Evolutionary conservation across 2,888 invertebrate species (phyloP).

Genomic region (Clistopyga incitator): DNA sequence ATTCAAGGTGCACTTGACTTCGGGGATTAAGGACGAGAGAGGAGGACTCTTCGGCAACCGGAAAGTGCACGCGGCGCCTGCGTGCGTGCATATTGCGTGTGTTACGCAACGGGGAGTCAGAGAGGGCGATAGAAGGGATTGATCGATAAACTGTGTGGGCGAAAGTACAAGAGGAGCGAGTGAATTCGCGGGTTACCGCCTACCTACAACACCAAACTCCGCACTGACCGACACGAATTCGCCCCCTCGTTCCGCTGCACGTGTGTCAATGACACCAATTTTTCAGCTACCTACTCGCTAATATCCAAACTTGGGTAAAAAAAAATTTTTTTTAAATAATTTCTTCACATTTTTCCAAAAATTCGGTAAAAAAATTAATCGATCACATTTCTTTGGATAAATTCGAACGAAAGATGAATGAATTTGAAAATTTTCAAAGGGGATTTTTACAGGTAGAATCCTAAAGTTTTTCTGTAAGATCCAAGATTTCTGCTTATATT

Average conservation of each 20-base stretch:
- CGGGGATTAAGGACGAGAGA: neutral
- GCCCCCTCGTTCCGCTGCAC: neutral
- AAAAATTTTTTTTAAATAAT: too few relatives aligned
- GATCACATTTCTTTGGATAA: too few relatives aligned
- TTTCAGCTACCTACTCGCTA: neutral
- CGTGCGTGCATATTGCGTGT: constrained; percentile 28
- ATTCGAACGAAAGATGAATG: too few relatives aligned
- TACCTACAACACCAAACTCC: neutral
- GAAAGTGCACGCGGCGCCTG: constrained; percentile 13
- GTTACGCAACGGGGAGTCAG: neutral
- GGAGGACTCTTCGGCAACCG: neutral
- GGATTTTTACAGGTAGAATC: too few relatives aligned
- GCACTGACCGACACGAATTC: neutral
- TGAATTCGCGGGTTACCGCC: constrained; percentile 40
- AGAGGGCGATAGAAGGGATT: constrained; percentile 21
- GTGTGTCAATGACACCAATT: constrained; percentile 11
- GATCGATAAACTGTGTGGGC: constrained; percentile 43
- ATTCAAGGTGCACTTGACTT: neutral
- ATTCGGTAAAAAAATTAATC: too few relatives aligned
- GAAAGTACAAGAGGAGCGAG: constrained; percentile 5
- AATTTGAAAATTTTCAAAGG: too few relatives aligned
- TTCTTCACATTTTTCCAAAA: too few relatives aligned
- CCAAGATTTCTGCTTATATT: too few relatives aligned
- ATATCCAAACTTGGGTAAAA: too few relatives aligned
- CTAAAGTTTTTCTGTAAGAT: too few relatives aligned